These are phyloP conservation scores for Brenthis hecate DNA, from an alignment of 2,888 invertebrate species.

Conservation along the genomic window DNA sequence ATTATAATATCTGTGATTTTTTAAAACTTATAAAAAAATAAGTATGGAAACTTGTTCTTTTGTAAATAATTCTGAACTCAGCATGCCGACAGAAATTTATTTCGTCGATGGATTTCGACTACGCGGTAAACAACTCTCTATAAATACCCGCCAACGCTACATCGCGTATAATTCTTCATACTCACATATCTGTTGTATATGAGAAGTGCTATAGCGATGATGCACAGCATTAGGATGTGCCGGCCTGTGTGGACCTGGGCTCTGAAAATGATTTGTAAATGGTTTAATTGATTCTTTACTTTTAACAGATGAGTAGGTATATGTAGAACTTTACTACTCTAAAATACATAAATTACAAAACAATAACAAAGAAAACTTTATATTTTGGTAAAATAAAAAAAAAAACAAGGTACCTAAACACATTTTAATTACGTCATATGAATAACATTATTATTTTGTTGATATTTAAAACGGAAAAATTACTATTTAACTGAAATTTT, in stretches of 20 bases:
- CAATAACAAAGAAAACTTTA: no score
- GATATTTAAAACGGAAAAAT: no score
- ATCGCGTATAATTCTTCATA: constrained; percentile 41
- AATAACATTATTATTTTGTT: no score
- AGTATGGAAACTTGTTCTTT: not conserved
- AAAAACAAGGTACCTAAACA: no score
- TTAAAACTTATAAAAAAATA: not conserved
- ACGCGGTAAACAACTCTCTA: constrained; percentile 24
- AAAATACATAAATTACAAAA: no score
- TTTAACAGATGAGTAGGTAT: not conserved
- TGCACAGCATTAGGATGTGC: constrained; percentile 71
- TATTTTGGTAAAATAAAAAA: no score
- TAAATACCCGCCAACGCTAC: constrained; percentile 34
- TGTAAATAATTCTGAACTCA: not conserved
- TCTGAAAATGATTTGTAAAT: constrained; percentile 51
- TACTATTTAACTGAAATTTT: no score
- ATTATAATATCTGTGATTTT: no score
- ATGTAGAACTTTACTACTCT: no score
- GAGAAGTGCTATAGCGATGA: constrained; percentile 63
- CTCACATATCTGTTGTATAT: constrained; percentile 78
- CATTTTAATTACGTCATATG: no score
- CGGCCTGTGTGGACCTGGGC: constrained; percentile 60
- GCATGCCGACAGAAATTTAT: constrained; percentile 6
- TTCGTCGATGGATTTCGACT: constrained; percentile 11
- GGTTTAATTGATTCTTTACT: not conserved